Conservation (phyloP, 2,113 vertebrate species). For the Colinus virginianus region DNA sequence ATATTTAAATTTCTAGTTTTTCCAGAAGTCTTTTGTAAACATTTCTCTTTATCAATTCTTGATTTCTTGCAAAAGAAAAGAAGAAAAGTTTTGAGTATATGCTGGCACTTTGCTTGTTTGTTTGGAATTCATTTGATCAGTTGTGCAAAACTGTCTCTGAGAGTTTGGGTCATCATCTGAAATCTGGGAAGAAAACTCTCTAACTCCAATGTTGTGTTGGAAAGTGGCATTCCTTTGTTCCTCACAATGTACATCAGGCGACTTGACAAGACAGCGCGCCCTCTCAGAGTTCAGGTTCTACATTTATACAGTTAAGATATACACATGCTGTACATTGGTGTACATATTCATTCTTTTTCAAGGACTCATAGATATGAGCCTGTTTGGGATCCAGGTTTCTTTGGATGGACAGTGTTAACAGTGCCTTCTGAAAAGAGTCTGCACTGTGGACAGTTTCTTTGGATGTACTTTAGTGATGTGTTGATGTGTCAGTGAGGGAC, state of each 20-base stretch:
- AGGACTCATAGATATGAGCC: no score
- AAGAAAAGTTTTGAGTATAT: not conserved
- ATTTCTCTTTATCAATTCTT: no score
- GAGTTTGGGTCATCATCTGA: not conserved
- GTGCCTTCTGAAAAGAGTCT: not conserved
- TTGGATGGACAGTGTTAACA: not conserved
- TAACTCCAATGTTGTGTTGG: no score
- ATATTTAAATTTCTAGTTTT: not conserved
- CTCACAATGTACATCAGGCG: no score
- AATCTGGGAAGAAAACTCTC: no score
- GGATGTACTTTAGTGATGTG: not conserved
- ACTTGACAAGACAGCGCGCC: no score
- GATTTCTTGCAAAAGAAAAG: not conserved
- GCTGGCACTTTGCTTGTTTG: not conserved
- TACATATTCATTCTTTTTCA: no score
- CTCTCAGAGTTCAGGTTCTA: no score
- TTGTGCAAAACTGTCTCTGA: not conserved
- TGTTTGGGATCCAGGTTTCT: not conserved
- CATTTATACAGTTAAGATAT: no score
- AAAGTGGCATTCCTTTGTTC: no score
- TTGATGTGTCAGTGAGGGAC: not conserved
- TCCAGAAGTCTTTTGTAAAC: not conserved
- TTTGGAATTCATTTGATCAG: not conserved
- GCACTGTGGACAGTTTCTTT: not conserved
- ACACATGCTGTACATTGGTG: no score